phyloP scores from a whole-genome alignment of 2,888 invertebrate species.

The Deladenus siricidicola region DNA sequence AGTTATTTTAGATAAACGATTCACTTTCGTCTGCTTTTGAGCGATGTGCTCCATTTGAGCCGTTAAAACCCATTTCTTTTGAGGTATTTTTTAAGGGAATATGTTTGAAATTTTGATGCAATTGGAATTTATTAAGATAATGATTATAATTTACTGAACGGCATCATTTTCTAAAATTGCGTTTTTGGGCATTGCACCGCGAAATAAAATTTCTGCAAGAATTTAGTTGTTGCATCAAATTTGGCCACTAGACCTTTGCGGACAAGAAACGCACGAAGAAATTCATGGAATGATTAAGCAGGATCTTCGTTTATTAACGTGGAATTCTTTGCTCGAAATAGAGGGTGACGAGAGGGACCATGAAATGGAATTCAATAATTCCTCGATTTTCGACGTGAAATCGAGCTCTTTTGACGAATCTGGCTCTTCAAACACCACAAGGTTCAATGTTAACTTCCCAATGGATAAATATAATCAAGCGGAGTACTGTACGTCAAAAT shows the following conservation, averaged over 20 bases:
- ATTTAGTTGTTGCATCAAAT: too few relatives aligned
- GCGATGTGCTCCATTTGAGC: background rate
- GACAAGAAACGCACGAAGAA: slow-evolving; percentile 7
- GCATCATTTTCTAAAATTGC: too few relatives aligned
- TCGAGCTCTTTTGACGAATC: background rate
- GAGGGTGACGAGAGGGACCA: background rate
- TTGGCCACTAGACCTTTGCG: slow-evolving; percentile 18
- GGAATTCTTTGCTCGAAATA: slow-evolving; percentile 12
- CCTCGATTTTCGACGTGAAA: too few relatives aligned
- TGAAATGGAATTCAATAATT: background rate
- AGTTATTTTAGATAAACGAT: background rate
- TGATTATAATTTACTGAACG: too few relatives aligned
- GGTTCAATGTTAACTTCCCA: background rate
- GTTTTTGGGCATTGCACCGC: too few relatives aligned
- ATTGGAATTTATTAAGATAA: too few relatives aligned
- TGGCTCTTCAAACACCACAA: background rate
- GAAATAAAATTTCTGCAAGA: too few relatives aligned
- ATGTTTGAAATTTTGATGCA: too few relatives aligned
- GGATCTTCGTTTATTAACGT: slow-evolving; percentile 3
- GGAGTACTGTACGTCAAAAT: too few relatives aligned
- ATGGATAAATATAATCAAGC: too few relatives aligned
- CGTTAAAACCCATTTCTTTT: background rate
- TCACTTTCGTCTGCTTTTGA: background rate
- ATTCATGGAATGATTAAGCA: slow-evolving; percentile 5
- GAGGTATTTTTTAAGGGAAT: background rate